Evolutionary conservation across 64 coral and sea anemone species (phyloP), one percentile per base, ranked within the genome.

Genomic region (Montipora cactus): DNA sequence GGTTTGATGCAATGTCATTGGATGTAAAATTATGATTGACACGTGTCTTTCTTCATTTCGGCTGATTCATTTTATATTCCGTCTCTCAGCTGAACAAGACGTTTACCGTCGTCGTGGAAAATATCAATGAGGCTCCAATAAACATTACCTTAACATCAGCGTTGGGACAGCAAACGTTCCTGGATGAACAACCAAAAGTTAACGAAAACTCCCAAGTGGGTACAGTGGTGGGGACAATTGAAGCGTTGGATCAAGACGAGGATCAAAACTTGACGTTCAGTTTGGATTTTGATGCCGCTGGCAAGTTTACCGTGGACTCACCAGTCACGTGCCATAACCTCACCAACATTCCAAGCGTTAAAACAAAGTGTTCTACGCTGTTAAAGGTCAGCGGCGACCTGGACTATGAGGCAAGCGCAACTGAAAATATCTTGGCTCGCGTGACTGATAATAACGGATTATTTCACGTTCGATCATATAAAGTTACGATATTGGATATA

Each of bases 171-270:
- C 94, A 95, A 86, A 46, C 61, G 0, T 98, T 90, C 57, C 82
- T 87, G 49, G 94, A 88, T 16, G 84, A 95, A 15, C 23, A 59
- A n/a, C 76, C 96, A 76, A 44, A 45, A 20, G 57, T 95, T 44
- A 79, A 95, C 22, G 96, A 98, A 88, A 98, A 98, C 71, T 89
- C 96, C 8, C 61, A 88, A 15, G 71, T 14, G 4, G 88, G 78
- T 44, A 88, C 74, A 10, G 47, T 67, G 6, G 94, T 98, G 10
- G 96, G 96, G 78, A 98, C 91, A 59, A 81, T 98, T 76, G 87
- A 95, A 20, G 93, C 96, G 0, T 79, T 98, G 5, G 96, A 98
- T 89, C 91, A 91, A 55, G 96, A 98, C 81, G 94, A 92, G 37
- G 88, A 84, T 48, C 91, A 98, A 59, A 59, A 5, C n/a, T 79